Evolutionary conservation across 2,888 invertebrate genomes (phyloP).

Genomic region (Noctua janthina): DNA sequence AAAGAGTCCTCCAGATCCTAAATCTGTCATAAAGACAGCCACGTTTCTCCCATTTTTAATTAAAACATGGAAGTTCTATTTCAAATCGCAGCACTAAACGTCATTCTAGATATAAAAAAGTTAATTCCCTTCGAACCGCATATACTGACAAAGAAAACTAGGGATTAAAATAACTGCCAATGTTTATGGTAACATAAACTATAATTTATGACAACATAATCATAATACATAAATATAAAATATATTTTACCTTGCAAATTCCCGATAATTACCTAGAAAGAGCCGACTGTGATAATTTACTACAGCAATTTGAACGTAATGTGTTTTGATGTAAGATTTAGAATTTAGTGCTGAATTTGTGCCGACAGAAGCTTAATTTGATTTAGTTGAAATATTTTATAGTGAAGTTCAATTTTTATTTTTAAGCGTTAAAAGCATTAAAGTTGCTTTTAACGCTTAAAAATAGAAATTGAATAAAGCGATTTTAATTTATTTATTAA

Average conservation of each 20-base stretch:
- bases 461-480: too few species aligned
- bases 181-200: constrained; percentile 48
- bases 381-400: constrained; percentile 11
- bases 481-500: neutral
- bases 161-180: constrained; percentile 21
- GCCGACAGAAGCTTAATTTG: neutral
- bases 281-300: neutral
- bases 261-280: constrained; percentile 31
- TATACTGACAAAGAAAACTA: constrained; percentile 15
- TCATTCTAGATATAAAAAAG: neutral
- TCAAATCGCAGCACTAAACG: constrained; percentile 13
- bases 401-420: neutral
- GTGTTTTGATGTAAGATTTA: neutral
- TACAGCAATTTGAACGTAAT: constrained; percentile 16
- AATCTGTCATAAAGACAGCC: neutral
- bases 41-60: neutral
- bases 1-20: neutral
- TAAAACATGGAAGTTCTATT: constrained; percentile 22
- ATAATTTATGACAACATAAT: constrained; percentile 35
- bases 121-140: constrained; percentile 8
- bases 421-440: neutral
- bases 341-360: neutral
- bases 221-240: constrained; percentile 33
- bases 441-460: too few species aligned
- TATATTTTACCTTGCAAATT: constrained; percentile 36